phyloP scores from a whole-genome alignment of 2,113 vertebrate genomes.

The Cynoglossus semilaevis region DNA sequence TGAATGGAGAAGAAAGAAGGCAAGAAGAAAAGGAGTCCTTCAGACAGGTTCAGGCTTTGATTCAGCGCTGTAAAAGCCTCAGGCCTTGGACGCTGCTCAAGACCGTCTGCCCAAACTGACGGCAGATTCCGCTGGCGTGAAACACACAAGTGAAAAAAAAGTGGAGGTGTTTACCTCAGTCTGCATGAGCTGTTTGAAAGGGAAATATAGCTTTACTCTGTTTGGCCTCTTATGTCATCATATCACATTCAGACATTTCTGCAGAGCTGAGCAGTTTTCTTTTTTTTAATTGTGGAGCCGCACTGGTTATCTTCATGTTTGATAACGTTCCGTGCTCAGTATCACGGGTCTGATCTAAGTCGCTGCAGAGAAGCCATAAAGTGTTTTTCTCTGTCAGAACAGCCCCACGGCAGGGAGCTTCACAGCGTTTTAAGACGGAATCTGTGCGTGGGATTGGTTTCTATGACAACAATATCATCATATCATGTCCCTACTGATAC shows the following conservation, averaged over 20 bases:
- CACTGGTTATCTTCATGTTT: background rate
- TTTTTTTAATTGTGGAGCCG: background rate
- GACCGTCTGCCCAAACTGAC: conserved; percentile 16
- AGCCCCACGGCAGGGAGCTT: background rate
- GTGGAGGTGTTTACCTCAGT: conserved; percentile 37
- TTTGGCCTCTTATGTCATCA: conserved; percentile 14
- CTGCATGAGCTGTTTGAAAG: conserved; percentile 8
- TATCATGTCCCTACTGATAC: background rate
- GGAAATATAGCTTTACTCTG: conserved; percentile 15
- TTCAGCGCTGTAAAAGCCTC: conserved; percentile 25
- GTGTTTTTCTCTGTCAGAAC: background rate
- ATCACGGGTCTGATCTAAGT: background rate
- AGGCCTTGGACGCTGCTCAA: conserved; percentile 9
- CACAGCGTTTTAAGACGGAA: background rate
- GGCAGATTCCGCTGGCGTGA: conserved; percentile 35
- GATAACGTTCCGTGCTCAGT: background rate
- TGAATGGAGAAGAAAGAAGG: conserved; percentile 29
- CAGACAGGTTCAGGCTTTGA: conserved; percentile 26
- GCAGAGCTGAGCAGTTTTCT: background rate
- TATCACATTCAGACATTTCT: background rate
- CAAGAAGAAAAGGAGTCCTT: conserved; percentile 14
- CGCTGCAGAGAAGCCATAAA: background rate
- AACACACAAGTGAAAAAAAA: conserved; percentile 23
- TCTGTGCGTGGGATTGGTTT: conserved; percentile 2
- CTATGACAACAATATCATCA: background rate